These are phyloP conservation scores for Beris chalybata DNA, from an alignment of 2,888 invertebrate species.

Conservation along the genomic window DNA sequence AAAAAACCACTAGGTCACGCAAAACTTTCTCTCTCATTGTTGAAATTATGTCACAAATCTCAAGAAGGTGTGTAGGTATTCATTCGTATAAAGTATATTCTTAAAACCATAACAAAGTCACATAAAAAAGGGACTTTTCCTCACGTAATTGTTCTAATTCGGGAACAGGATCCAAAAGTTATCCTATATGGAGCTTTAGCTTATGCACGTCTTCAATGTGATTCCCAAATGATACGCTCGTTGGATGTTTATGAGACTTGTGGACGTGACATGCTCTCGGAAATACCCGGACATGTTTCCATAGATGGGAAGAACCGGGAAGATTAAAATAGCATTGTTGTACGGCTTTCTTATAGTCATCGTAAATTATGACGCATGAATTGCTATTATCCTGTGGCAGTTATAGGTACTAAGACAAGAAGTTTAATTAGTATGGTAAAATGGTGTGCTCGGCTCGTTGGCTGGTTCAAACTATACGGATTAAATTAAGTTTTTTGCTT, in stretches of 20 bases:
- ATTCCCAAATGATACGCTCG: conserved; percentile 20
- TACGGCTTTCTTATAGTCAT: conserved; percentile 6
- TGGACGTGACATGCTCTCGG: conserved; percentile 26
- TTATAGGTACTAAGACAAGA: too few relatives aligned
- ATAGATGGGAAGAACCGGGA: not conserved
- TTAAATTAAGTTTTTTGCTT: too few relatives aligned
- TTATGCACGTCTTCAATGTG: conserved; percentile 15
- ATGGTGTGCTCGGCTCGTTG: too few relatives aligned
- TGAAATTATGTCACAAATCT: not conserved
- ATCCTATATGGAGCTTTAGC: conserved; percentile 4
- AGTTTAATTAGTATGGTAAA: too few relatives aligned
- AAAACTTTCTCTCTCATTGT: not conserved
- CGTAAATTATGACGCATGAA: conserved; percentile 24
- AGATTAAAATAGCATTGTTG: not conserved
- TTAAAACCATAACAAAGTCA: conserved; percentile 18
- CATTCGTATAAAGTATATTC: too few relatives aligned
- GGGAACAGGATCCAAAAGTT: conserved; percentile 15
- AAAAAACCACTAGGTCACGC: not conserved
- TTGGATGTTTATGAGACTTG: conserved; percentile 24
- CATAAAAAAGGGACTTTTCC: conserved; percentile 12
- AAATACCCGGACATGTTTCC: conserved; percentile 15
- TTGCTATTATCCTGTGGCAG: conserved; percentile 14
- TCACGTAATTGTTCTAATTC: conserved; percentile 30
- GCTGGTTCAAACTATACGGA: too few relatives aligned
- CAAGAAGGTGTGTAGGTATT: not conserved